These are phyloP conservation scores for Pristis pectinata DNA, from an alignment of 2,797 vertebrate genomes.

Conservation along the genomic window DNA sequence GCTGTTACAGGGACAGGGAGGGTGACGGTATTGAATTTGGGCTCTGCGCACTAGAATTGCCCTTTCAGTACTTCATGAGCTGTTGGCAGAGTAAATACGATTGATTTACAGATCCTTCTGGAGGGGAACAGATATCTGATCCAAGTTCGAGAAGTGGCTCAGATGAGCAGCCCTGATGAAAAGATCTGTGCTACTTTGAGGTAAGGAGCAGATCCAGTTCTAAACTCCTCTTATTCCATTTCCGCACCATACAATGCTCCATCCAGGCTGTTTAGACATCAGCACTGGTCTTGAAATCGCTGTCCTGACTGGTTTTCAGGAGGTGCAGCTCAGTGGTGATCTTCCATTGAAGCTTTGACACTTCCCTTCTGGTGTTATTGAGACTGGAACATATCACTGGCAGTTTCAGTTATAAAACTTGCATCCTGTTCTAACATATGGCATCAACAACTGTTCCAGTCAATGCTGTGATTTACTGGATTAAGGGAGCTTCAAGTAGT, in stretches of 20 bases:
- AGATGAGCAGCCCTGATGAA: conserved; percentile 61
- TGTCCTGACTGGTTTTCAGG: not conserved
- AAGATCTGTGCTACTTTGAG: conserved; percentile 63
- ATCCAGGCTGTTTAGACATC: not conserved
- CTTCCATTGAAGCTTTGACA: too few relatives aligned
- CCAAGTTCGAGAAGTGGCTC: conserved; percentile 61
- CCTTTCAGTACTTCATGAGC: not conserved
- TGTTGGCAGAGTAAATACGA: conserved; percentile 38
- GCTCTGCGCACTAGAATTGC: not conserved
- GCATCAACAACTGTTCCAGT: not conserved
- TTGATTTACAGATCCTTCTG: conserved; percentile 57
- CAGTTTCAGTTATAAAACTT: not conserved
- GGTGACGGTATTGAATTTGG: not conserved
- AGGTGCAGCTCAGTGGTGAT: not conserved
- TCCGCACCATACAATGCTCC: not conserved
- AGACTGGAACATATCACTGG: not conserved
- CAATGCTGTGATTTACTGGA: not conserved
- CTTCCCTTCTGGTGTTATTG: not conserved
- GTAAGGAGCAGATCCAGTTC: conserved; percentile 48
- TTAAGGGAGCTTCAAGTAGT: not conserved
- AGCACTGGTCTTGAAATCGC: not conserved
- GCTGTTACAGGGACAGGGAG: not conserved
- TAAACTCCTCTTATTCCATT: not conserved
- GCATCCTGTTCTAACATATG: too few relatives aligned
- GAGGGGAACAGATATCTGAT: conserved; percentile 72